Base-by-base conservation (phyloP, 2,113 vertebrate genomes). In the Rhinolophus sinicus region DNA sequence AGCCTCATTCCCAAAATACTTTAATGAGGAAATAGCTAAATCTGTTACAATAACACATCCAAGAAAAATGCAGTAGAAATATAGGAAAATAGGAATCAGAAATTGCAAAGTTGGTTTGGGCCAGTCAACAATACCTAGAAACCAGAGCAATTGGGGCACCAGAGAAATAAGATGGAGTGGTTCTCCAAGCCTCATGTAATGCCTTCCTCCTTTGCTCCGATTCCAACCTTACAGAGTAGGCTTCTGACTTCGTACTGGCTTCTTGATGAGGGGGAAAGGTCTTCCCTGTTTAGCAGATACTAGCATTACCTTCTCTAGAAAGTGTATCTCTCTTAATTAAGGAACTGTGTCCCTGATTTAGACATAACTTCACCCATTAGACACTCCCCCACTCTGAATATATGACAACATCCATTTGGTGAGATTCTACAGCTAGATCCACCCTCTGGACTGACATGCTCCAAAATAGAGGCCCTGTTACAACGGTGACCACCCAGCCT, bases 1-100 rank as follows among this genome's bases (percentile, higher is more conserved):
- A 88, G 30, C 8, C 28, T 81, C 47, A 38, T 69, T 87, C 11
- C 81, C 72, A 67, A 93, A 88, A 92, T 19, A 85, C 1, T 54
- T 92, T 69, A n/a, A 90, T 40, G 28, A 15, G 26, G 65, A 93
- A 81, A 88, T 89, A 77, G 28, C 7, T 83, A 78, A 95, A n/a
- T 72, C 8, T 82, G 44, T 84, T 77, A 60, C 18, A 72, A 67
- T 44, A 88, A 70, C 2, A 84, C 52, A 82, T 72, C 54, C 6
- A 40, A 90, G 38, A 73, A 88, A 91, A 62, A 77, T 65, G 24
- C 14, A 83, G 18, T 22, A 62, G 15, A 89, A 67, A 28, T 82
- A 52, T 75, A 88, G 65, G 50, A 93, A 87, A 72, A 47, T 5
- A 47, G 18, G 52, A 96, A 33, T 14, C 44, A 95, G 28, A 77